A percentile compares a stretch with the other conserved stretches of the same genome.
Evolutionary conservation across 92 coral and sea anemone species (phyloP).

Genomic region (Metridium senile): DNA sequence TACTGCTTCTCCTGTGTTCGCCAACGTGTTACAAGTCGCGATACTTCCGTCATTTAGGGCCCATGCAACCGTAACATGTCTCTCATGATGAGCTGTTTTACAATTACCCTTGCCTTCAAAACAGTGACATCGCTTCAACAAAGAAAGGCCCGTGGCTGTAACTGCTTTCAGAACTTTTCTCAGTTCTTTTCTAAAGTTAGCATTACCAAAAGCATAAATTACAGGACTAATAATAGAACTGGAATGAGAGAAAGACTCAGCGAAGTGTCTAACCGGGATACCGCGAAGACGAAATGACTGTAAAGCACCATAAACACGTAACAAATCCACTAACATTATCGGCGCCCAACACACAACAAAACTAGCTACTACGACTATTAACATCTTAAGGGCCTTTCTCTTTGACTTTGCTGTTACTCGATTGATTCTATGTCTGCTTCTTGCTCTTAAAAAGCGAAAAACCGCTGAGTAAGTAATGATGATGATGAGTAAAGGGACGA

Average conservation of each 20-base stretch:
- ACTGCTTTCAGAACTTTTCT: not conserved
- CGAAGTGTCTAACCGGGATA: slow-evolving; percentile 37
- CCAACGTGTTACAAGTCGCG: too few relatives aligned
- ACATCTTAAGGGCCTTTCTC: slow-evolving; percentile 51
- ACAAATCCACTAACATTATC: slow-evolving; percentile 48
- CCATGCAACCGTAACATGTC: too few relatives aligned
- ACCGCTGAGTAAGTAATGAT: slow-evolving; percentile 30
- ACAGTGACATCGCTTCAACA: not conserved
- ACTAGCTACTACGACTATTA: slow-evolving; percentile 47
- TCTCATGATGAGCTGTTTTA: too few relatives aligned
- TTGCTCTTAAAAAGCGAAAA: slow-evolving; percentile 23
- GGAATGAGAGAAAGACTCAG: slow-evolving; percentile 38
- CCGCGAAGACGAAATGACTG: not conserved
- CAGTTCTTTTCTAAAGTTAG: slow-evolving; percentile 48
- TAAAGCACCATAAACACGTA: slow-evolving; percentile 3
- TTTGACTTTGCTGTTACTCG: slow-evolving; percentile 38
- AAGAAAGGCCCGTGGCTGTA: not conserved
- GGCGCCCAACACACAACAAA: slow-evolving; percentile 80
- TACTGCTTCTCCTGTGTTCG: too few relatives aligned
- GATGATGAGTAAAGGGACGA: slow-evolving; percentile 39
- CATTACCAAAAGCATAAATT: slow-evolving; percentile 70
- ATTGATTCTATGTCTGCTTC: slow-evolving; percentile 35
- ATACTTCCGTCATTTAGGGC: too few relatives aligned
- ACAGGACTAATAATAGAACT: slow-evolving; percentile 66
- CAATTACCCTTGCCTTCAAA: not conserved